Base-by-base conservation (phyloP, 1,140 invertebrate species). In the Ceratina calcarata region DNA sequence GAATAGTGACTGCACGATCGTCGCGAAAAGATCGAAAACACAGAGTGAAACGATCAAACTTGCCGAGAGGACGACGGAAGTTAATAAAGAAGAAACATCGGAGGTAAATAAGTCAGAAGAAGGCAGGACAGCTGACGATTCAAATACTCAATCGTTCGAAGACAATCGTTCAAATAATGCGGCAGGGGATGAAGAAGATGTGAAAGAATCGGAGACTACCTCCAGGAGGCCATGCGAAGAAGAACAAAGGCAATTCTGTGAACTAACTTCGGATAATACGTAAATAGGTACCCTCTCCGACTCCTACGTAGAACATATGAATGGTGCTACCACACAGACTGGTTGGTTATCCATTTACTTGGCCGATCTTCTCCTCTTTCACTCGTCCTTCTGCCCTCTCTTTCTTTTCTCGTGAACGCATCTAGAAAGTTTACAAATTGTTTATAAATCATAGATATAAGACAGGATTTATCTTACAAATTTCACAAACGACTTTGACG, bases 201-300 rank as follows among this genome's bases (percentile, higher is more conserved):
- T 24, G 15, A 24, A 16, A 3, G 75, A 69, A 24, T 1, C 8
- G 32, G 12, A 57, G 2, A 55, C 4, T 0, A 27, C 24, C 37
- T 64, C 32, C 0, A 69, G 66, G 66, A 78, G 66, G 57, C 45
- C 3, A n/a, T 22, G 60, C 24, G n/a, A 62, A 15, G 51, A 73
- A 10, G 6, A 53, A 2, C 53, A 60, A 8, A 64, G 51, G 71
- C 45, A 68, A 27, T 53, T 13, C 22, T 70, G 60, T 24, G 1
- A 71, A 61, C 37, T 66, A 45, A 78, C 45, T 20, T 58, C 61
- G 27, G 80, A 82, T 12, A 78, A 78, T n/a, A 78, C 75, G 75
- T 78, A 78, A 71, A 78, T 51, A n/a, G 15, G n/a, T 49, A 51
- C 15, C 37, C 37, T 45, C 24, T 13, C 18, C 12, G 6, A 66